Base-by-base conservation (phyloP, 2,888 invertebrate genomes). In the Drosophila pseudotakahashii region DNA sequence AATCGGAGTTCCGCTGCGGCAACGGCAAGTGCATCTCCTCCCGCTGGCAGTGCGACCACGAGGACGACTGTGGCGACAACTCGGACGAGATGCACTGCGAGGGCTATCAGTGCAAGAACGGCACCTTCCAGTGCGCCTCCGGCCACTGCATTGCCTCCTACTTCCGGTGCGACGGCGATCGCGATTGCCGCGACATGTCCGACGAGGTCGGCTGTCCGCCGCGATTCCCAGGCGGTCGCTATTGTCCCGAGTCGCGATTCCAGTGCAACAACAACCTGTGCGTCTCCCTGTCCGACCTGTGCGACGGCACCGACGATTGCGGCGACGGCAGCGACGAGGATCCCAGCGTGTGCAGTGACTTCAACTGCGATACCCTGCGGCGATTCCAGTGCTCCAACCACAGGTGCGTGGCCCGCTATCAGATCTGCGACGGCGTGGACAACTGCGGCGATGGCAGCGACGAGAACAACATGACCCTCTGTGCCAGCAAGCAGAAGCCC, bases 401-500 rank as follows among this genome's bases (percentile, higher is more conserved):
- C 78, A 95, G 96, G 77, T 97, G 97, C 86, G 96, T 97, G 63
- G 95, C 97, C 0, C 93, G 95, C 64, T 97, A 96, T 89, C 97
- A 97, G 89, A 94, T 97, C 9, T 99, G 99, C 91, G 98, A 99
- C 92, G 96, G 97, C 34, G 94, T 96, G 16, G 97, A 98, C 91
- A 97, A 98, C 92, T 99, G 98, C 92, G 97, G 97, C 39, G 98
- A 98, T 91, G 98, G 97, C 9, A 97, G 97, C 0, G 99, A 99
- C 92, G 98, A 99, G 92, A 98, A 98, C 92, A 98, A 98, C 92
- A 96, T 98, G 94, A 97, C 97, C 0, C 92, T 97, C 60, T 98
- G 98, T 90, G 95, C 96, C 1, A 93, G 94, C n/a, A 94, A 95
- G 72, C 94, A 94, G 54, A 94, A 95, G 78, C 95, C 96, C 0